A percentile compares a stretch with the other conserved stretches of the same genome.
These are phyloP conservation scores for Ostrea denselamellosa DNA, from an alignment of 1,140 invertebrate species.

Conservation along the genomic window DNA sequence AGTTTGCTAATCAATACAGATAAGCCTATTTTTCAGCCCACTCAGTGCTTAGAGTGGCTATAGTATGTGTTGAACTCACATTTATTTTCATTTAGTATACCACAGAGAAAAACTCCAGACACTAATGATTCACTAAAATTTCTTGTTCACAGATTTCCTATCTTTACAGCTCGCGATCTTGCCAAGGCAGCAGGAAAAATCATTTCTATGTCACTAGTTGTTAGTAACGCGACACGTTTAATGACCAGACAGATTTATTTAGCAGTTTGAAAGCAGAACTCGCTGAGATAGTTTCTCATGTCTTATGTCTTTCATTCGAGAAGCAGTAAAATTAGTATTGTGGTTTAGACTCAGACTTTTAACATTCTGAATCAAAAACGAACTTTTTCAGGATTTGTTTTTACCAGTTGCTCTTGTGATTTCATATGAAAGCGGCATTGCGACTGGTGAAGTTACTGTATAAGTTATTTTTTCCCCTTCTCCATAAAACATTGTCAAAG, in stretches of 20 bases:
- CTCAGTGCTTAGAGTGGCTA: slow-evolving; percentile 24
- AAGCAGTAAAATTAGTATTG: not conserved
- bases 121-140: not conserved
- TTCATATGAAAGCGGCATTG: slow-evolving; percentile 38
- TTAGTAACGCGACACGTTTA: no score
- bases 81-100: slow-evolving; percentile 44
- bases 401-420: not conserved
- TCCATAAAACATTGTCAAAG: slow-evolving; percentile 33
- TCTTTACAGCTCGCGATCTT: not conserved
- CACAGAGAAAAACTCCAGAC: slow-evolving; percentile 41
- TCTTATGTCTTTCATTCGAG: no score
- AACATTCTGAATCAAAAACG: not conserved
- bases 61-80: slow-evolving; percentile 22
- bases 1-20: slow-evolving; percentile 41
- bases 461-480: no score
- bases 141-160: slow-evolving; percentile 24
- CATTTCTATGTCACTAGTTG: no score
- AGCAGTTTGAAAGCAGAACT: not conserved
- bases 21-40: slow-evolving; percentile 42
- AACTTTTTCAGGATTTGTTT: not conserved
- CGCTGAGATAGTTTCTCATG: not conserved
- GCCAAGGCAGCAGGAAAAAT: not conserved
- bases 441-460: slow-evolving; percentile 30
- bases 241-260: slow-evolving; percentile 13
- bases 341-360: not conserved